Evolutionary conservation across 92 coral and sea anemone species (phyloP), one percentile per base, ranked within the genome.

Genomic region (Nematostella vectensis): DNA sequence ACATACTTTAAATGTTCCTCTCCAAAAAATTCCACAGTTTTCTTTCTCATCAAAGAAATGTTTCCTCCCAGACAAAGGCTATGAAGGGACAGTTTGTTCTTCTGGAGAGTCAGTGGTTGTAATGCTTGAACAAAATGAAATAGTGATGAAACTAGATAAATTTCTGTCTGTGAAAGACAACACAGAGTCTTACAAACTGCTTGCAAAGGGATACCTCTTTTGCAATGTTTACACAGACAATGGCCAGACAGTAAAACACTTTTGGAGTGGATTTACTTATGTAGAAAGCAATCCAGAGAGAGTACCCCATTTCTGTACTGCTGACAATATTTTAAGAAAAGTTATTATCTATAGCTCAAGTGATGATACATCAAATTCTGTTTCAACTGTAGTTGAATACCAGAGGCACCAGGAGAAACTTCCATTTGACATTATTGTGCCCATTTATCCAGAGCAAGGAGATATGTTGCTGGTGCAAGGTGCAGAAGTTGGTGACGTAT

Each of bases 401-500:
- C 54, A 70, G 67, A 40, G 83, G 48, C 63, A 75, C 17, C 20
- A 37, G 15, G 27, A 55, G 47, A 50, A 65, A 27, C 61, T 55
- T 39, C 88, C 78, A 42, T 63, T 29, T 57, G 47, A 44, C 10
- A 68, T 60, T 68, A 26, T 70, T 54, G 80, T 82, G 20, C 89
- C 89, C 48, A 79, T 76, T 13, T 73, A 54, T 36, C 53, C 55
- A 3, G 65, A 81, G 45, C 48, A 48, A 47, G 88, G 83, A 13
- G 88, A 81, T 56, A 75, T 81, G 83, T 42, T 81, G 26, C 55
- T 73, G 0, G 67, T 79, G 44, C 87, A 79, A 59, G 85, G 85
- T 12, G 73, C 39, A 53, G 58, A 25, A 3, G 8, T 30, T 27
- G 47, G 26, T 19, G 87, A 79, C 49, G 53, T 67, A 39, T 73